phyloP scores from a whole-genome alignment of 2,113 vertebrate species.

The Aix galericulata region DNA sequence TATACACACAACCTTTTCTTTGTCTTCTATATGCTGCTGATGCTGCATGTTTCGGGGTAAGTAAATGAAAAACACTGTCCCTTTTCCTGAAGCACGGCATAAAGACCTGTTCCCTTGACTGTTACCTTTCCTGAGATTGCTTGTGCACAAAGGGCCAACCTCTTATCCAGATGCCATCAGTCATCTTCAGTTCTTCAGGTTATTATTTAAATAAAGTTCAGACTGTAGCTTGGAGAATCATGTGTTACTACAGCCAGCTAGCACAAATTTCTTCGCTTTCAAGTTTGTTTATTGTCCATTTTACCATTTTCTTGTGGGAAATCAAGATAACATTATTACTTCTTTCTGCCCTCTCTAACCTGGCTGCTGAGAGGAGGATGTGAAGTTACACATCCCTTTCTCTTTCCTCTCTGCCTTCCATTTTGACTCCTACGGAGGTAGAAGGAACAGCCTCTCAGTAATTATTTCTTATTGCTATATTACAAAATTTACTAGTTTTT shows the following conservation, averaged over 20 bases:
- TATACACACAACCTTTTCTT: slow-evolving; percentile 98
- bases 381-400: neutral
- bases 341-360: neutral
- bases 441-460: neutral
- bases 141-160: neutral
- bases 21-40: slow-evolving; percentile 92
- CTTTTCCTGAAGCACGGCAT: neutral
- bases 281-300: neutral
- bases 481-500: neutral
- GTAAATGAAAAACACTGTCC: slow-evolving; percentile 47
- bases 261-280: neutral
- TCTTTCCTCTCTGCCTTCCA: neutral
- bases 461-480: neutral
- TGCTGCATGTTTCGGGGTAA: slow-evolving; percentile 94
- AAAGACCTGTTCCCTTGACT: neutral
- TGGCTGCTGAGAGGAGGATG: neutral
- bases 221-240: neutral
- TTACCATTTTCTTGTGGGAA: neutral
- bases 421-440: neutral
- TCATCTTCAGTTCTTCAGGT: neutral
- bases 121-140: fast-evolving
- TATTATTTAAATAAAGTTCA: neutral
- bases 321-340: neutral
- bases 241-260: neutral
- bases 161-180: neutral